Evolutionary conservation across 1,140 invertebrate genomes (phyloP), one percentile per base, ranked within the genome.

Genomic region (Frieseomelitta varia): DNA sequence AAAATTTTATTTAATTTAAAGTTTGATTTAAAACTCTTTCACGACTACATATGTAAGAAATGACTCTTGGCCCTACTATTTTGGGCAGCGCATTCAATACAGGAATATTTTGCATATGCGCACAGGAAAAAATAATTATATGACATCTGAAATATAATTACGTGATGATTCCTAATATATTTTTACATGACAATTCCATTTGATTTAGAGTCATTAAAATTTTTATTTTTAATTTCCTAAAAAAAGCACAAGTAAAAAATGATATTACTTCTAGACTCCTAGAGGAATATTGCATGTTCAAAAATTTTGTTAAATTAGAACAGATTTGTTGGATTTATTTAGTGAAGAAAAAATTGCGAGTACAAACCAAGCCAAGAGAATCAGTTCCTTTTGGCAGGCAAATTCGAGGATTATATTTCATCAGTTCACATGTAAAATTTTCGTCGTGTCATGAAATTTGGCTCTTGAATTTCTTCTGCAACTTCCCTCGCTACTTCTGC

Each of bases 381-480:
- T 47, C 21, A 21, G n/a, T 2, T 77, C 15, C n/a, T 34, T 19
- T 51, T 71, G 65, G 58, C 80, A 58, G 12, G 67, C 58, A 56
- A 39, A 55, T 73, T 17, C 1, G 4, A 1, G 24, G 39, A 39
- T 65, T 79, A 77, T 61, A 24, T 84, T 86, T 85, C 71, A 55
- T 4, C 2, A 58, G 10, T 27, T 56, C 56, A 47, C 47, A 67
- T 17, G 34, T 72, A 71, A 85, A 85, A 81, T 76, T 85, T 82
- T 69, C 65, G 58, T 58, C 82, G 47, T 19, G 4, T 87, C 65
- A 74, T 61, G 39, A 84, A 86, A 74, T 76, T 86, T 79, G 55
- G 65, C 77, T 86, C 75, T 68, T 72, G 75, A 67, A 79, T 77
- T 69, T 79, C 77, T 84, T 84, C 67, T 63, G 8, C 15, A 34